A percentile compares a stretch with the other conserved stretches of the same genome.
Conservation (phyloP, 1,140 invertebrate species). For the Bombus picipes region DNA sequence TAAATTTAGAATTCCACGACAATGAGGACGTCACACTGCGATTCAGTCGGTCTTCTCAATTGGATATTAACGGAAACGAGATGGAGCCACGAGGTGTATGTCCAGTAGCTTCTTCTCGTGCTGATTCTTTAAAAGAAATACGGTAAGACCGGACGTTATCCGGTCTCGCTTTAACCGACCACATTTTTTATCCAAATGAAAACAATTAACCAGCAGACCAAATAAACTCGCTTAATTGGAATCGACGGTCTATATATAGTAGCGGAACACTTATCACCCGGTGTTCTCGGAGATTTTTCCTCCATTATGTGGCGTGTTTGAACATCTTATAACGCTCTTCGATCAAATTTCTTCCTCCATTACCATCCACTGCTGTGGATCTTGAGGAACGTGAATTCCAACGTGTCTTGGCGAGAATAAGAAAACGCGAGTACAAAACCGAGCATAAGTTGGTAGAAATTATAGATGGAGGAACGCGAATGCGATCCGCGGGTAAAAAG, state of each 20-base stretch:
- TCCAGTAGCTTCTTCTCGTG: too few species aligned
- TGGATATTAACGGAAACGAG: constrained; percentile 16
- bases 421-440: not conserved
- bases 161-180: not conserved
- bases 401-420: not conserved
- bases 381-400: not conserved
- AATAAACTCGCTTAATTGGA: not conserved
- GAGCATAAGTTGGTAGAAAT: not conserved
- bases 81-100: not conserved
- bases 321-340: not conserved
- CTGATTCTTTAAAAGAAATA: too few species aligned
- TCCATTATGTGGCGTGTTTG: not conserved
- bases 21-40: constrained; percentile 4
- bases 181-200: not conserved
- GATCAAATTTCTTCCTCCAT: not conserved
- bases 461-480: too few species aligned
- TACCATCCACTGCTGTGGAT: too few species aligned
- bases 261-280: not conserved
- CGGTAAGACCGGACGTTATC: not conserved
- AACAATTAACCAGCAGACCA: not conserved
- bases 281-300: not conserved
- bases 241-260: not conserved
- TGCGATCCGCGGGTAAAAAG: not conserved
- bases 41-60: constrained; percentile 19
- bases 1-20: constrained; percentile 29